Evolutionary conservation across 2,888 invertebrate genomes (phyloP), one percentile per base, ranked within the genome.

Genomic region (Monochamus alternatus): DNA sequence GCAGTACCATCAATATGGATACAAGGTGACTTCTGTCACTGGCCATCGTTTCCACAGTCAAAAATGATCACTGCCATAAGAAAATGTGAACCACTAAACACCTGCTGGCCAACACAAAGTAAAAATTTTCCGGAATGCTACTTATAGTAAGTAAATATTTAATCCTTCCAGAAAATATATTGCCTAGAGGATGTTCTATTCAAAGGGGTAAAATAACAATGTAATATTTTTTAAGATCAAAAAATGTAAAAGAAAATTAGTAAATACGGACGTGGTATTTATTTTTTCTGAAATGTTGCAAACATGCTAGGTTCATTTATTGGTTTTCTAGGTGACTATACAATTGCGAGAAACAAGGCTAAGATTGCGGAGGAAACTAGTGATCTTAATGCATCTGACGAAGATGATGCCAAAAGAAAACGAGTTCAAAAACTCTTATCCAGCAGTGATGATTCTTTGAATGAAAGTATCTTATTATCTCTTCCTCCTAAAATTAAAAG

Each of bases 11-110:
- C 74, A n/a, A 63, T 2, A 9, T 69, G 74, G 74, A 55, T 69
- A 10, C 74, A 69, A 59, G 69, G 69, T 8, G 69, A 63, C 7
- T 47, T 30, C 12, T 69, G 63, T 14, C 74, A 74, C 43, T 69
- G 68, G 74, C 74, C 74, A 38, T 69, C 74, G 2, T 63, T 62
- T 44, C 32, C 69, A 5, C 9, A 44, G n/a, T n/a, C 31, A 43
- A 74, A 74, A 43, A 22, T 74, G 12, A 10, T 38, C 8, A 8
- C 31, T 10, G 74, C 74, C 9, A 63, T 74, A 58, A 60, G 31
- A 62, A 74, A 74, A 47, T 69, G 51, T 69, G 74, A 74, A 32
- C 22, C 62, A 3, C 51, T 74, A 47, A 73, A 73, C 55, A 73
- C 67, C 38, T 73, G 67, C 10, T 73, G 59, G 73, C 73, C 73